phyloP scores from a whole-genome alignment of 2,888 invertebrate species.

The Eristalis arbustorum region DNA sequence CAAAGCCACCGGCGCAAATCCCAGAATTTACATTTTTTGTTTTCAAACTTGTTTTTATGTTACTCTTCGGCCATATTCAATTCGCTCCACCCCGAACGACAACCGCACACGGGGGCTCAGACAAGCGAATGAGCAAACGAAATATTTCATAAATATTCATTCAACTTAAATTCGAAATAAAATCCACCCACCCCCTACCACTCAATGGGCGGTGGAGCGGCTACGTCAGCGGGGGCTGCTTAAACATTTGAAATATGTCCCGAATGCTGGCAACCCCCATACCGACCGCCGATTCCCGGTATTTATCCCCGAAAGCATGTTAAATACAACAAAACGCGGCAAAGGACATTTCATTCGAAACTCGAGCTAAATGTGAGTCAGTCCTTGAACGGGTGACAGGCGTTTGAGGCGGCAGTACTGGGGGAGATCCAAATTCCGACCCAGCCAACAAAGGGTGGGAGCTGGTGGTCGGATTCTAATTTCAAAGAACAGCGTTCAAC shows the following conservation, averaged over 20 bases:
- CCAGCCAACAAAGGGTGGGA: not conserved
- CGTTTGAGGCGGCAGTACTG: not conserved
- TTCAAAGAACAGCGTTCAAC: constrained; percentile 13
- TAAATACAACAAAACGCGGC: constrained; percentile 34
- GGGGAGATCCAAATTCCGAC: not conserved
- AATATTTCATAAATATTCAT: constrained; percentile 48
- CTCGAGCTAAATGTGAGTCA: not conserved
- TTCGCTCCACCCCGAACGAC: not conserved
- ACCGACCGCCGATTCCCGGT: constrained; percentile 8
- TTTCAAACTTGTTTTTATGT: not conserved
- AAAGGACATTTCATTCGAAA: constrained; percentile 32
- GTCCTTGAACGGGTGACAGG: not conserved
- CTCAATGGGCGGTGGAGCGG: no score
- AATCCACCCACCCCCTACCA: not conserved
- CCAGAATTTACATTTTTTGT: constrained; percentile 10
- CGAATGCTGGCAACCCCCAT: not conserved
- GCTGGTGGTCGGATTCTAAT: constrained; percentile 4
- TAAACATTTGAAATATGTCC: constrained; percentile 23
- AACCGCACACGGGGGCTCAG: not conserved
- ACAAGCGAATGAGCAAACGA: not conserved
- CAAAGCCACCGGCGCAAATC: constrained; percentile 13
- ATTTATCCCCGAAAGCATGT: constrained; percentile 45
- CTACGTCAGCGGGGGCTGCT: not conserved
- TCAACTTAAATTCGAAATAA: constrained; percentile 44
- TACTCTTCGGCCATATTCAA: not conserved